Evolutionary conservation across 2,888 invertebrate genomes (phyloP), one percentile per base, ranked within the genome.

Genomic region (Orthosia incerta): DNA sequence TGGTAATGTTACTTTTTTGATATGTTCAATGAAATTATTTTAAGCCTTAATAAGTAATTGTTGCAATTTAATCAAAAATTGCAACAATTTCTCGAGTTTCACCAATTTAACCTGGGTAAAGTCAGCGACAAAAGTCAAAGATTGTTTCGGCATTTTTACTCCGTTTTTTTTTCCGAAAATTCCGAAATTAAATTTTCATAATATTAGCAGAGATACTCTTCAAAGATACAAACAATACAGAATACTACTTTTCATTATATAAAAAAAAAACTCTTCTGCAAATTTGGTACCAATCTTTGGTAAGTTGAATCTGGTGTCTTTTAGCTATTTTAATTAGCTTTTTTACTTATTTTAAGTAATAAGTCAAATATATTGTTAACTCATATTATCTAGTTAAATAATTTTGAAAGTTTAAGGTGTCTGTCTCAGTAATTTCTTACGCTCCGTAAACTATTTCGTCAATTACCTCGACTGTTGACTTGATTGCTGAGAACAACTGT

Each of bases 381-480:
- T 18, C 7, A 9, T n/a, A 31, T 9, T n/a, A 18, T 20, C 16
- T 1, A 9, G 9, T 9, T 39, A 73, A 39, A 15, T 5, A 13
- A 3, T 74, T 46, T 53, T 26, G 13, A 59, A 64, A 48, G 66
- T 31, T 39, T 11, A 46, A 53, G 23, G 39, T 55, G 5, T 45
- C 11, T 13, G 9, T 48, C 16, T 46, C 15, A 51, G 16, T 23
- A n/a, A 39, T 26, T 50, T 48, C 9, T 18, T 48, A 11, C 5
- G 26, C 26, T 65, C 56, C 61, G 50, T 51, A 65, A 64, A 65
- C 20, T 31, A 68, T 64, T 73, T 67, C 55, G 63, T 13, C 59
- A 74, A 69, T 66, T 66, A 66, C 50, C n/a, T 60, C 64, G 31
- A 65, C 31, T 46, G 68, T 71, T 48, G 65, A 23, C 71, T 20